These are phyloP conservation scores for Venusia cambrica DNA, from an alignment of 2,888 invertebrate genomes.

Conservation along the genomic window DNA sequence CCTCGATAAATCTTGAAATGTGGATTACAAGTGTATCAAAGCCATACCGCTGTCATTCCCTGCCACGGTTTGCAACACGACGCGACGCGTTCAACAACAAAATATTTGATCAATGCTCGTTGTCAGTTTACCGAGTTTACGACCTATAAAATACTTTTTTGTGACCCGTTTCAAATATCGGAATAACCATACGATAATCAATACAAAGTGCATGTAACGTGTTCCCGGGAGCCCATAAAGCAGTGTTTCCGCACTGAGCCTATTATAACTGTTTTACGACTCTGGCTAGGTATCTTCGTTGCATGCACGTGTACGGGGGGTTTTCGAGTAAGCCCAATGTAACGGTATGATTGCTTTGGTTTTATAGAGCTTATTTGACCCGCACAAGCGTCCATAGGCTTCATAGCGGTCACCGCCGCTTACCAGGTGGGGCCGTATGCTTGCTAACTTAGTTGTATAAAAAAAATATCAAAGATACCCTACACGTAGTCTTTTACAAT, in stretches of 20 bases:
- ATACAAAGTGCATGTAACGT: constrained; percentile 66
- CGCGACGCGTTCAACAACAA: constrained; percentile 34
- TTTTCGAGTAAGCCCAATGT: constrained; percentile 53
- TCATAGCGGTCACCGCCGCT: too few species aligned
- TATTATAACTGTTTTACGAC: constrained; percentile 71
- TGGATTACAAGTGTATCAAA: too few species aligned
- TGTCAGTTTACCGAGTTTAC: constrained; percentile 45
- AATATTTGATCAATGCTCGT: constrained; percentile 55
- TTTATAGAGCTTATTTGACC: constrained; percentile 58
- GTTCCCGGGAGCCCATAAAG: constrained; percentile 67
- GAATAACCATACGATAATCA: constrained; percentile 67
- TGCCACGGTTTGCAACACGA: too few species aligned
- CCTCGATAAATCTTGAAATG: too few species aligned
- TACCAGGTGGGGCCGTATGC: too few species aligned
- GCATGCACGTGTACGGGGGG: constrained; percentile 50
- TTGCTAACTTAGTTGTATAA: too few species aligned
- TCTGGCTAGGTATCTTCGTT: constrained; percentile 55
- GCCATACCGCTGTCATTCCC: too few species aligned
- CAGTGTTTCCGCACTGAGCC: constrained; percentile 70
- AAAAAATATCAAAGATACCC: too few species aligned
- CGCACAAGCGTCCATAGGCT: too few species aligned
- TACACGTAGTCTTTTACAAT: too few species aligned
- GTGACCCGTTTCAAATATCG: constrained; percentile 58
- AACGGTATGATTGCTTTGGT: constrained; percentile 56
- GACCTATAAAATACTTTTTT: constrained; percentile 58